Percentiles rank a stretch among this genome's conserved stretches.
Conservation (phyloP, 2,888 invertebrate genomes). For the Agriopis leucophaearia region DNA sequence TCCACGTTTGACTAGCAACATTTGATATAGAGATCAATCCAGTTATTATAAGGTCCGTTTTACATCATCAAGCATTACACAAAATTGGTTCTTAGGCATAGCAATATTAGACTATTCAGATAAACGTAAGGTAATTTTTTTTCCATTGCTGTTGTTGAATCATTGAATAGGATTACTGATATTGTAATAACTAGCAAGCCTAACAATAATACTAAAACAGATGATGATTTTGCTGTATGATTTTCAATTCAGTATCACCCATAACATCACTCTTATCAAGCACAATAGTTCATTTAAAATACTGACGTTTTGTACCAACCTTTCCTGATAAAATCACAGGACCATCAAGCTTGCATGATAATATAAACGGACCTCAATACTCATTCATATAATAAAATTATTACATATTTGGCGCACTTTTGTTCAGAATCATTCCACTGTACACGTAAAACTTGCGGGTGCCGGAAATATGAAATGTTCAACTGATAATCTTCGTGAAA, state of each 20-base stretch:
- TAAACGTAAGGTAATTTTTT: too few relatives aligned
- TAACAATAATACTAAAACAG: not conserved
- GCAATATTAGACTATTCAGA: too few relatives aligned
- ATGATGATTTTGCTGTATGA: not conserved
- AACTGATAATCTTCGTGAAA: not conserved
- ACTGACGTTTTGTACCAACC: not conserved
- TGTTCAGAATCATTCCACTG: conserved; percentile 44
- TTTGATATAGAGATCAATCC: conserved; percentile 76
- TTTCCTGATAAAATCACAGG: not conserved
- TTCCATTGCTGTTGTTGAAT: too few relatives aligned
- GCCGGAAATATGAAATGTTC: conserved; percentile 23
- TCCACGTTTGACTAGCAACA: conserved; percentile 81
- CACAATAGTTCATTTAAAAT: not conserved
- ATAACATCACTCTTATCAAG: not conserved
- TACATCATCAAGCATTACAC: conserved; percentile 21
- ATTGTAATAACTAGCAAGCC: too few relatives aligned
- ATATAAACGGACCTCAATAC: conserved; percentile 22
- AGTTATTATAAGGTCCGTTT: conserved; percentile 43
- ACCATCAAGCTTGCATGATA: conserved; percentile 23
- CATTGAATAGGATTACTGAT: too few relatives aligned
- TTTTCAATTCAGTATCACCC: not conserved
- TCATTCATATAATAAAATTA: conserved; percentile 39
- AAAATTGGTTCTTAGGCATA: not conserved
- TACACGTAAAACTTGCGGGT: conserved; percentile 41
- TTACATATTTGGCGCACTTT: conserved; percentile 36